Percentiles rank a stretch among this genome's conserved stretches.
Conservation (phyloP, 2,888 invertebrate genomes). For the Eristalis arbustorum region DNA sequence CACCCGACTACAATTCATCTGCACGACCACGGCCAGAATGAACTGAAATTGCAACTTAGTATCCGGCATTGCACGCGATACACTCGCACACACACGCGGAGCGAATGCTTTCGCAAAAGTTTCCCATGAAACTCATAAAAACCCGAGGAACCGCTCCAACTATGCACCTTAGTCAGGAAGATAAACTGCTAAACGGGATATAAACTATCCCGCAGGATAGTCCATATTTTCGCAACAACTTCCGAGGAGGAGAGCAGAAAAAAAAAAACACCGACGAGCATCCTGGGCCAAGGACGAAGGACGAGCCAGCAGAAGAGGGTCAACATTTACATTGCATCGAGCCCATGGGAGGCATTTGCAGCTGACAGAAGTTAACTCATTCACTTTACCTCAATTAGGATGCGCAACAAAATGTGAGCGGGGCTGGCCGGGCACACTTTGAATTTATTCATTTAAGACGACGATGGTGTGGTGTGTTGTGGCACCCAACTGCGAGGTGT, state of each 20-base stretch:
- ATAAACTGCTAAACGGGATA: conserved; percentile 60
- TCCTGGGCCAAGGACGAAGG: background rate
- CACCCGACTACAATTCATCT: background rate
- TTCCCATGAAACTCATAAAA: conserved; percentile 40
- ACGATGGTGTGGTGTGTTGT: conserved; percentile 22
- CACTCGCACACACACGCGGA: background rate
- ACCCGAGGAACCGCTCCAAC: conserved; percentile 19
- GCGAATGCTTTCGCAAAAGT: conserved; percentile 13
- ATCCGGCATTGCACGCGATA: background rate
- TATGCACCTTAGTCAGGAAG: conserved; percentile 41
- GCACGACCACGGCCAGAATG: background rate
- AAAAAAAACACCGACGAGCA: background rate
- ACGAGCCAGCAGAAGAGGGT: conserved; percentile 18
- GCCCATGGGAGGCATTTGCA: conserved; percentile 61
- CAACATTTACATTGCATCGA: conserved; percentile 59
- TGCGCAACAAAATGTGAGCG: conserved; percentile 48
- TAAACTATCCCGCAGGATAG: conserved; percentile 57
- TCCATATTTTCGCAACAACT: conserved; percentile 57
- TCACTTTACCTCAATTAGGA: conserved; percentile 68
- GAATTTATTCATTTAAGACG: conserved; percentile 68
- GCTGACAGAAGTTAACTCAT: conserved; percentile 65
- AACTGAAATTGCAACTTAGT: background rate
- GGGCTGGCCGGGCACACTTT: conserved; percentile 26
- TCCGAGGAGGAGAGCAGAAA: conserved; percentile 4
- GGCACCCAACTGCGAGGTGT: conserved; percentile 20